Percentiles rank a stretch among this genome's conserved stretches.
Conservation (phyloP, 2,113 vertebrate genomes). For the Salvelinus namaycush region DNA sequence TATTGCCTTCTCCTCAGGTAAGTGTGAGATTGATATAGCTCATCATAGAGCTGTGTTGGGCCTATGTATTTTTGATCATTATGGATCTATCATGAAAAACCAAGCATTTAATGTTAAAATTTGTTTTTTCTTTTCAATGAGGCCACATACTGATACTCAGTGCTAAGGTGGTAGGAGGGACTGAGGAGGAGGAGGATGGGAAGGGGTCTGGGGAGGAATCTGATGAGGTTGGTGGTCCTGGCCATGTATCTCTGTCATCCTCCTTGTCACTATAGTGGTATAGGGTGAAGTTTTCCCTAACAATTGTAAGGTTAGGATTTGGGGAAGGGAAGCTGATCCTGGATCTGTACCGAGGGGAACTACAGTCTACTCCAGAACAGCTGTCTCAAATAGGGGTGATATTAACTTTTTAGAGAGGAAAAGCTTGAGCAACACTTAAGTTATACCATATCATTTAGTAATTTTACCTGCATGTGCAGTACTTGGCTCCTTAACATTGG, state of each 20-base stretch:
- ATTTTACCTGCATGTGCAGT: too few relatives aligned
- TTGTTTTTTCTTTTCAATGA: constrained; percentile 54
- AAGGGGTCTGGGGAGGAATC: constrained; percentile 54
- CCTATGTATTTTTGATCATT: too few relatives aligned
- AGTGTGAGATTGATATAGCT: constrained; percentile 1
- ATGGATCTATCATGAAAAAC: too few relatives aligned
- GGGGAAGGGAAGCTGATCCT: too few relatives aligned
- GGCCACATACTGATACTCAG: constrained; percentile 64
- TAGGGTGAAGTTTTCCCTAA: too few relatives aligned
- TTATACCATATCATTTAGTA: too few relatives aligned
- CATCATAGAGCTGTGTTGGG: too few relatives aligned
- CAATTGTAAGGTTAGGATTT: too few relatives aligned
- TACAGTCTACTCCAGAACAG: not conserved
- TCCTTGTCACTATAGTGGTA: not conserved
- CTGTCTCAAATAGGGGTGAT: too few relatives aligned
- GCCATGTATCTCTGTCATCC: not conserved
- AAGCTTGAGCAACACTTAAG: not conserved
- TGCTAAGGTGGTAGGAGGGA: constrained; percentile 64
- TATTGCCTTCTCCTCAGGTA: constrained; percentile 74
- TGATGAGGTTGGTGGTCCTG: constrained; percentile 64
- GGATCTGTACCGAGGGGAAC: too few relatives aligned
- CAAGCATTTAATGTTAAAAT: not conserved
- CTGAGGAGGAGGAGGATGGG: constrained; percentile 27
- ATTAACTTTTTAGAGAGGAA: too few relatives aligned
- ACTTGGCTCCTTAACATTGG: too few relatives aligned